Base-by-base conservation (phyloP, 2,113 vertebrate genomes). In the Phainopepla nitens region DNA sequence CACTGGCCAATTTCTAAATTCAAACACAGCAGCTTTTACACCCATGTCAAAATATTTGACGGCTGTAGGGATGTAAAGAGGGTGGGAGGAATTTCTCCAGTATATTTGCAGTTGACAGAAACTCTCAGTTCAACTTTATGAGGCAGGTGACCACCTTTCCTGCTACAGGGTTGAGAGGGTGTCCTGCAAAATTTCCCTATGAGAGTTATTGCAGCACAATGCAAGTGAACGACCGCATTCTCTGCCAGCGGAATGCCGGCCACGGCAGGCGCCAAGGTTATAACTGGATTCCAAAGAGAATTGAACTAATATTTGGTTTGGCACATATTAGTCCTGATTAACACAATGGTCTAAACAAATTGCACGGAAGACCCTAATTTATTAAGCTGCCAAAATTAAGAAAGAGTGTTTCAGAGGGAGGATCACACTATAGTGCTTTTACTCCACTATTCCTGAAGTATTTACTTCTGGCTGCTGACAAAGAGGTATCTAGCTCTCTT, bases 1-100 rank as follows among this genome's bases (percentile, higher is more conserved):
- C 89, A 97, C 95, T 89, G 96, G 93, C 79, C 89, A 92, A 96
- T 84, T 97, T 94, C 96, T 97, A 97, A 96, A 96, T 95, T 97
- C 91, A 97, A 95, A 92, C 81, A 1, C 94, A 84, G 83, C 79
- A 93, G 94, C 94, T 83, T 92, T 95, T 87, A 92, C 28, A 15
- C 60, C 64, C 51, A 1, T 88, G 93, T 94, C 83, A 93, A 97
- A 96, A 95, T 60, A 95, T 82, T 91, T 82, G 53, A 39, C 0
- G 58, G 82, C 85, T 92, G 28, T 8, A 85, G 20, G 50, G 91
- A 78, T 81, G 68, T 6, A 47, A 69, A 29, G 57, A 17, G 29
- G 13, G 50, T 0, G 0, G 47, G 31, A 70, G 8, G 69, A 83
- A 83, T 92, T 90, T 93, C 85, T 86, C 3, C 0, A 81, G 31